These are phyloP conservation scores for Orthosia cruda DNA, from an alignment of 2,888 invertebrate genomes.

Conservation along the genomic window DNA sequence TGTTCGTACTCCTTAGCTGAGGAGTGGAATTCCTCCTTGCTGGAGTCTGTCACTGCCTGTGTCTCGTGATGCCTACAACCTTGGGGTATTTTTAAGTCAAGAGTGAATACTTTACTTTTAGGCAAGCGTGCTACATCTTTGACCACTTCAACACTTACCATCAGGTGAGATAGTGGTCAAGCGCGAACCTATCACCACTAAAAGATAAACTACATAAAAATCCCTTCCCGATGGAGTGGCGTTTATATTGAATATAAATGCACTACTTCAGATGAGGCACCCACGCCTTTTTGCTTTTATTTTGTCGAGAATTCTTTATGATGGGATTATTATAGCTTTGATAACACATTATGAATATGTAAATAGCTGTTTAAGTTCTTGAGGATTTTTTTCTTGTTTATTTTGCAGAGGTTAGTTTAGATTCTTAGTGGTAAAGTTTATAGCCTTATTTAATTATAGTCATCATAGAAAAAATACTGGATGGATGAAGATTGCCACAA, in stretches of 20 bases:
- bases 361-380: constrained; percentile 34
- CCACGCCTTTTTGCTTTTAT: constrained; percentile 24
- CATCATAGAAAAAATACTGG: background rate
- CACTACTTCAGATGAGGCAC: constrained; percentile 52
- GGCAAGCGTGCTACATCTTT: too few relatives aligned
- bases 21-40: too few relatives aligned
- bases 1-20: too few relatives aligned
- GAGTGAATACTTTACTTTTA: too few relatives aligned
- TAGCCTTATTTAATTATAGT: background rate
- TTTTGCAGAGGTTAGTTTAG: constrained; percentile 10
- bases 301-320: constrained; percentile 20
- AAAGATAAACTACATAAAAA: too few relatives aligned
- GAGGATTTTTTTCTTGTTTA: background rate
- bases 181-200: too few relatives aligned
- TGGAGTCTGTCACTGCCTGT: too few relatives aligned
- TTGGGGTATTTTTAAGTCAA: too few relatives aligned
- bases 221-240: constrained; percentile 37
- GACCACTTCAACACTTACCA: too few relatives aligned
- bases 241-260: constrained; percentile 50
- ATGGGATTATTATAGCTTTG: constrained; percentile 36
- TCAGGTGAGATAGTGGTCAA: too few relatives aligned
- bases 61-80: too few relatives aligned
- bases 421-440: background rate
- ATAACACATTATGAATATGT: constrained; percentile 48
- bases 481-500: background rate